A percentile compares a stretch with the other conserved stretches of the same genome.
Evolutionary conservation across 1,140 invertebrate genomes (phyloP).

Genomic region (Dufourea novaeangliae): DNA sequence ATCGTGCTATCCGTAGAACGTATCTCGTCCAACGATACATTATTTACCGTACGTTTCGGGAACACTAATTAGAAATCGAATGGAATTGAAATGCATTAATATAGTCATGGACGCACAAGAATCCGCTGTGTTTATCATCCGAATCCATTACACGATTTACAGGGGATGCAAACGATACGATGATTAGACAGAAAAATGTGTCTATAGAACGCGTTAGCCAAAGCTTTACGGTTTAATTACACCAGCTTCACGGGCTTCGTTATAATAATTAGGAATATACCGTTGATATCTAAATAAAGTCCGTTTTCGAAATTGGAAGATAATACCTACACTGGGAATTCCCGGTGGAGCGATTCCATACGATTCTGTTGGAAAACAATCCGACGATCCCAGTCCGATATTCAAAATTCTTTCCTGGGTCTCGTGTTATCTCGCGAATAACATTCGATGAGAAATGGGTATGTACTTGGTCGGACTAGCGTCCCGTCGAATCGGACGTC

Average conservation of each 20-base stretch:
- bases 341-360: too few species aligned
- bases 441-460: too few species aligned
- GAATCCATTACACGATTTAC: constrained; percentile 61
- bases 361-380: too few species aligned
- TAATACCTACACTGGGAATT: too few species aligned
- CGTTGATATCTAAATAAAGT: constrained; percentile 66
- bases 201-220: not conserved
- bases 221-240: constrained; percentile 57
- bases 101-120: constrained; percentile 16
- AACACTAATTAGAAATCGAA: constrained; percentile 55
- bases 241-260: constrained; percentile 49
- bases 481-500: not conserved
- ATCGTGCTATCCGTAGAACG: not conserved
- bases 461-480: not conserved
- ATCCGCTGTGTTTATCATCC: constrained; percentile 52
- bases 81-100: constrained; percentile 52
- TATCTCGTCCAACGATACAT: constrained; percentile 26
- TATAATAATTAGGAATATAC: constrained; percentile 59
- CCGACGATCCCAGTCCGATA: too few species aligned
- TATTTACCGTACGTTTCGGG: constrained; percentile 48
- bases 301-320: constrained; percentile 42
- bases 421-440: too few species aligned
- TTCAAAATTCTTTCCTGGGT: too few species aligned
- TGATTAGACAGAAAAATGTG: constrained; percentile 48
- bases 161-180: constrained; percentile 39